Base-by-base conservation (phyloP, 2,113 vertebrate species). In the Bufo bufo region DNA sequence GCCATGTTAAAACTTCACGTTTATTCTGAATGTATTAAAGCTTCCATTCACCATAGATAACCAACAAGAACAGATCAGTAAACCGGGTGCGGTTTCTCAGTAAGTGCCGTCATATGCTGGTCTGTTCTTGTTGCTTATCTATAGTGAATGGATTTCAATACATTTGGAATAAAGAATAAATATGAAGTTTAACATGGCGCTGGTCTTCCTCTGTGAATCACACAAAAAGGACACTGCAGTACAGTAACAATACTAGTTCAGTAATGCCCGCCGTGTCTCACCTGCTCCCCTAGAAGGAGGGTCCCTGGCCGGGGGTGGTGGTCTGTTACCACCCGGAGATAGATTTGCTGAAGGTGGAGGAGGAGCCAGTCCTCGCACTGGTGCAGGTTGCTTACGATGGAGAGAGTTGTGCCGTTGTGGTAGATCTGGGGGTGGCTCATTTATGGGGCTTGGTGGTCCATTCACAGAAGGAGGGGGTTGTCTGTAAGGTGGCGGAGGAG, bases 391-490 rank as follows among this genome's bases (percentile, higher is more conserved):
- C 90, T 95, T 96, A 92, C 96, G 96, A 93, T 97, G 96, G 92
- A 99, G 95, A 47, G 98, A 99, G 93, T 99, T 99, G 92, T 97
- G 96, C 93, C 98, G 96, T 94, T 97, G 96, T 0, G 98, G 98
- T 85, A 99, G 96, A 94, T 98, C 96, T 0, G 98, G 98, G 61
- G 97, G 96, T 0, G 93, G 93, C 59, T 98, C 97, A 0, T 90
- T 91, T 4, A 93, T 92, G n/a, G 96, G 94, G 89, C 95, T 96
- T 77, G 96, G 94, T 14, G 96, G 96, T 82, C 97, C 97, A 3
- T 98, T 98, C 91, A 97, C 94, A 87, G 95, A 91, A 5, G 94
- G 84, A 0, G 96, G 95, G 0, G 96, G 94, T 33, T 97, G 96
- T 10, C 97, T 95, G 91, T 97, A 98, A 9, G 98, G 98, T 0